Percentiles rank a stretch among this genome's conserved stretches.
phyloP scores from a whole-genome alignment of 2,797 vertebrate genomes.

The Sus cebifrons region DNA sequence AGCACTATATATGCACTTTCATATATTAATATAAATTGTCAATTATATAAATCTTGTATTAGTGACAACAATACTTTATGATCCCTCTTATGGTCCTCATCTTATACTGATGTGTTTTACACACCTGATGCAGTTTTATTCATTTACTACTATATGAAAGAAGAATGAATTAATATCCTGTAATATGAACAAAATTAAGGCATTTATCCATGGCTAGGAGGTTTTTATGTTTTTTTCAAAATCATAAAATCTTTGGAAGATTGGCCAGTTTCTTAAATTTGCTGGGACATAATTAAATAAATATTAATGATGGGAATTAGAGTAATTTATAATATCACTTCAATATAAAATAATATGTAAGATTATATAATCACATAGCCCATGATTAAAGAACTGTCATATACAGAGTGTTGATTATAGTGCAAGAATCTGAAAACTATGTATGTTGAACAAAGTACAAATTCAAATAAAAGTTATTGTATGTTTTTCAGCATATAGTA shows the following conservation, averaged over 20 bases:
- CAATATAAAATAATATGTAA: not conserved
- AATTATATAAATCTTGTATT: not conserved
- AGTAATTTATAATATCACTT: not conserved
- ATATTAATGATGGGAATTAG: not conserved
- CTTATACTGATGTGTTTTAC: not conserved
- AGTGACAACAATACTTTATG: not conserved
- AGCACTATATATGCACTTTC: not conserved
- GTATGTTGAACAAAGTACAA: not conserved
- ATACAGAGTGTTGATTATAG: not conserved
- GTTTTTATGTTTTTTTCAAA: not conserved
- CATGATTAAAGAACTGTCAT: not conserved
- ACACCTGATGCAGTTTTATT: not conserved
- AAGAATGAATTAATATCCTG: not conserved
- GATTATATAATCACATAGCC: not conserved
- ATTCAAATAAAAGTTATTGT: not conserved
- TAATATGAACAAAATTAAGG: not conserved
- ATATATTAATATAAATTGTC: not conserved
- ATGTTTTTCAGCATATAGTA: not conserved
- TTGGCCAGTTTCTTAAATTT: conserved; percentile 33
- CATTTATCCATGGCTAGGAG: not conserved
- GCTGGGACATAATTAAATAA: not conserved
- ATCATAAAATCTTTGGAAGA: not conserved
- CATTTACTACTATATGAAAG: not conserved
- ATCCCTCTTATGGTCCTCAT: not conserved
- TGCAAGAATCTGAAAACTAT: not conserved